Percentiles rank a stretch among this genome's conserved stretches.
Conservation (phyloP, 2,888 invertebrate species). For the Ommatoiulus sabulosus region DNA sequence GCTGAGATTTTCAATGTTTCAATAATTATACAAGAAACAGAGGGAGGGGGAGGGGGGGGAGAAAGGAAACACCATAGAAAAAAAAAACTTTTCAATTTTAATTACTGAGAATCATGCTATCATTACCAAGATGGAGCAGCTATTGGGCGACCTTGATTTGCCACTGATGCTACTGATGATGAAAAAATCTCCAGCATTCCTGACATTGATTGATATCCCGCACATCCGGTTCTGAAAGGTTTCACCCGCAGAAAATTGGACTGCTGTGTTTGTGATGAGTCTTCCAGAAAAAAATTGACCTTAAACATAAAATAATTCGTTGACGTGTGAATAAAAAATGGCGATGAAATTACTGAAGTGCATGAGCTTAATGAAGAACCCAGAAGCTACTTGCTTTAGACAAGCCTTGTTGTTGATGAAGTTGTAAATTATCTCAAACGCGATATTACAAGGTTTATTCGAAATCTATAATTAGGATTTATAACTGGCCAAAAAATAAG, state of each 20-base stretch:
- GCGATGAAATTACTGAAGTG: too few species aligned
- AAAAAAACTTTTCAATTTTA: neutral
- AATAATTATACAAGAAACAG: neutral
- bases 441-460: too few species aligned
- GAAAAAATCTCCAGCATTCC: neutral
- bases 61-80: neutral
- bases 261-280: neutral
- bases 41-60: neutral
- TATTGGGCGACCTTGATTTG: neutral
- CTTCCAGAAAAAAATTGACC: too few species aligned
- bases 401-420: too few species aligned
- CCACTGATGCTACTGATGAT: neutral
- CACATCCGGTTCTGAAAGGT: neutral
- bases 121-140: neutral
- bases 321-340: too few species aligned
- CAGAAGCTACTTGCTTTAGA: too few species aligned
- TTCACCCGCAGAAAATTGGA: neutral
- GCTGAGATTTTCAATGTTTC: neutral
- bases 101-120: neutral
- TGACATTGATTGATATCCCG: neutral
- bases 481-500: too few species aligned
- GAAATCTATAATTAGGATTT: too few species aligned
- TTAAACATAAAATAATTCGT: too few species aligned
- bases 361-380: too few species aligned
- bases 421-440: too few species aligned